Percentiles rank a stretch among this genome's conserved stretches.
Evolutionary conservation across 2,888 invertebrate species (phyloP).

Genomic region (Vannuccia rotundouncinata): DNA sequence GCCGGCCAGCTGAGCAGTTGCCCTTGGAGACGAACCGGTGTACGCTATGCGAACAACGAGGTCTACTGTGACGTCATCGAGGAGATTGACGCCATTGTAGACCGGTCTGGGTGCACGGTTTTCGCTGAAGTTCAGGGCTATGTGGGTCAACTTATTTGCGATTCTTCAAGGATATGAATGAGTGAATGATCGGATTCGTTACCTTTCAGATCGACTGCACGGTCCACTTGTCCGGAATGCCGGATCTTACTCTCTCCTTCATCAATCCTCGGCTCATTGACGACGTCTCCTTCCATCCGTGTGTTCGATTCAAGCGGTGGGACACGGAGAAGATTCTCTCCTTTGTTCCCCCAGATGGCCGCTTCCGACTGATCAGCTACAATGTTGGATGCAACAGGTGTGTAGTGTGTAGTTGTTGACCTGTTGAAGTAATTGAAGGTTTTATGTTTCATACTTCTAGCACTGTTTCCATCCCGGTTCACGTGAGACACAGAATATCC

Average conservation of each 20-base stretch:
- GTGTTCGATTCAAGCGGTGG: slow-evolving; percentile 96
- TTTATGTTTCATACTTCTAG: not conserved
- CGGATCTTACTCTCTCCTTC: slow-evolving; percentile 90
- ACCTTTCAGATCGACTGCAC: slow-evolving; percentile 82
- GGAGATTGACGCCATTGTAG: slow-evolving; percentile 97
- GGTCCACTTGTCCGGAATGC: slow-evolving; percentile 96
- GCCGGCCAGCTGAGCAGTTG: slow-evolving; percentile 95
- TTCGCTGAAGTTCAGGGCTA: slow-evolving; percentile 98
- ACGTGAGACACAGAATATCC: not conserved
- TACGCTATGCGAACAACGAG: slow-evolving; percentile 97
- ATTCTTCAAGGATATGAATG: too few species aligned
- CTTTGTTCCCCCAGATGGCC: slow-evolving; percentile 97
- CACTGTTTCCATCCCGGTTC: not conserved
- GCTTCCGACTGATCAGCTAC: slow-evolving; percentile 92
- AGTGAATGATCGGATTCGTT: not conserved
- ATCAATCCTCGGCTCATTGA: slow-evolving; percentile 93
- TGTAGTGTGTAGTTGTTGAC: too few species aligned
- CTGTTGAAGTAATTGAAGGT: too few species aligned
- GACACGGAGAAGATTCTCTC: slow-evolving; percentile 88
- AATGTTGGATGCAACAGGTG: slow-evolving; percentile 67
- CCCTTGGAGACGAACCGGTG: slow-evolving; percentile 93
- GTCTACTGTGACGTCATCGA: slow-evolving; percentile 98
- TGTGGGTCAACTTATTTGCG: slow-evolving; percentile 25
- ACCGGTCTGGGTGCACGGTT: slow-evolving; percentile 90
- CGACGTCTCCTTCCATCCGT: slow-evolving; percentile 98